Evolutionary conservation across 2,113 vertebrate genomes (phyloP), one percentile per base, ranked within the genome.

Genomic region (Bos taurus): DNA sequence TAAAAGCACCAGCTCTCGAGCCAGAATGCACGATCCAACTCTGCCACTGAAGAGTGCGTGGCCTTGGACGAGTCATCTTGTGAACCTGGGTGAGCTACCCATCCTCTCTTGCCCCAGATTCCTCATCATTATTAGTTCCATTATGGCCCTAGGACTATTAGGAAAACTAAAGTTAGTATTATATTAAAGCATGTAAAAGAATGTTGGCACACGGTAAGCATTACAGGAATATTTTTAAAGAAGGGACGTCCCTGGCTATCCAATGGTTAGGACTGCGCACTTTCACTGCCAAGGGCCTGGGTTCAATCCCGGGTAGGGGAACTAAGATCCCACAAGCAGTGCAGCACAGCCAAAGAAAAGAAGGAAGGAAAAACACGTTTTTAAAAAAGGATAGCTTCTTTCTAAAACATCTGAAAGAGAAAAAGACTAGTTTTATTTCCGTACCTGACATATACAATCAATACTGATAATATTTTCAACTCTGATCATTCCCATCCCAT

Each of bases 401-500:
- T 94, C 88, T 88, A 43, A 91, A 94, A 62, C 33, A 91, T 83
- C 59, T 36, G 54, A 93, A 50, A 88, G 2, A 94, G 71, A 92
- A 92, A 71, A 60, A 46, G 23, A 25, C 59, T 88, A 52, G 46
- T 67, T 97, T 96, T 88, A 90, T 78, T 95, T 91, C 43, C 54
- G 21, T 71, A 71, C 19, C 36, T 85, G 48, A 77, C 19, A 50
- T 13, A 71, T 23, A 28, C 46, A 97, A 90, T 90, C 50, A 54
- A 77, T 71, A 67, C 50, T 90, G 71, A 94, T 77, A 94, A 84
- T 95, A 94, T 48, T 91, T 94, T 96, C 71, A 90, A 83, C 71
- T 87, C 86, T 52, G 60, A 78, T 91, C 14, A 91, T 95, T 97
- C 60, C 94, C 40, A 95, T 67, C 94, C 40, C 60, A 77, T 71